Base-by-base conservation (phyloP, 2,797 vertebrate genomes). In the Megaceryle alcyon region DNA sequence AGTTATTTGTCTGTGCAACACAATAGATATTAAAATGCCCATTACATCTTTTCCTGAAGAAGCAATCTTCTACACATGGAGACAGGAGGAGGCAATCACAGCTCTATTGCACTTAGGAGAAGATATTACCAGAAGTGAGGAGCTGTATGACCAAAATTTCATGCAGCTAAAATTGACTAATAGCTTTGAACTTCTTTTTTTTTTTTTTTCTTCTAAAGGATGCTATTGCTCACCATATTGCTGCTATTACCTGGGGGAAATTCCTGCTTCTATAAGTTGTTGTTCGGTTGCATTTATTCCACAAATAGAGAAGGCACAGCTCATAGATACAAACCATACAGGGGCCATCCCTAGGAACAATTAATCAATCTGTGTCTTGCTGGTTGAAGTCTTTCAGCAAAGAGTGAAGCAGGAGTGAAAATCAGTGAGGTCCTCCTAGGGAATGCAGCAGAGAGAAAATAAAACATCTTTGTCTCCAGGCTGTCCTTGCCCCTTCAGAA, bases 21-120 rank as follows among this genome's bases (percentile, higher is more conserved):
- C 77, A 84, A 81, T 59, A 77, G 88, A 48, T 75, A 95, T 94
- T 96, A 82, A 97, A 96, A 95, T 73, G 73, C 49, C 81, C 66
- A 84, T 95, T 94, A 77, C 46, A 48, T n/a, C 59, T 80, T 82
- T 81, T 95, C 68, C 88, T 91, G 82, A 77, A 91, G 88, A 92
- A 96, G 72, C 70, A 94, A 92, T 96, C 72, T 96, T 57, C 82
- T 65, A 23, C 75, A 49, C 37, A 12, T 8, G 25, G 56, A 71
- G 82, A 80, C 20, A 72, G 66, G 16, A 59, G 78, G 56, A 88
- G 35, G 83, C 81, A 95, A 90, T 96, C 87, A 78, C 69, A 82
- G 44, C 61, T 95, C 83, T 70, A 31, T 26, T 68, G 88, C 82
- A 79, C 86, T 86, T 92, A 85, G 63, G 46, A 77, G 82, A 60